phyloP scores from a whole-genome alignment of 2,113 vertebrate species.

The Ariopsis seemanni region DNA sequence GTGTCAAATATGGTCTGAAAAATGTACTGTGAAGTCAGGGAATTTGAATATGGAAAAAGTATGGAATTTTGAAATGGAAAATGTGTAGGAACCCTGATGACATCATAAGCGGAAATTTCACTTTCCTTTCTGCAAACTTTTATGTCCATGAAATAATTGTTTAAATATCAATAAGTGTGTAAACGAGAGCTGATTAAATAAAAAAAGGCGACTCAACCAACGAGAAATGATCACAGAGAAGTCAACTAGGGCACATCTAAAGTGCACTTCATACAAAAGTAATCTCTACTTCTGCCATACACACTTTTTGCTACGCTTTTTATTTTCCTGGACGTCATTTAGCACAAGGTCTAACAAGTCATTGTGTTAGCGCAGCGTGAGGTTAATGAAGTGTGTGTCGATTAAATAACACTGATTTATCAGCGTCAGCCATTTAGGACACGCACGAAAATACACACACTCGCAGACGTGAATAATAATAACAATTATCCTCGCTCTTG shows the following conservation, averaged over 20 bases:
- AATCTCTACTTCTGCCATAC: neutral
- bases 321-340: conserved; percentile 61
- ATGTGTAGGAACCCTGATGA: neutral
- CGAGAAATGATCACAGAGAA: neutral
- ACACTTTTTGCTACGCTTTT: conserved; percentile 47
- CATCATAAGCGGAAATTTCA: neutral
- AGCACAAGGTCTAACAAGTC: conserved; percentile 66
- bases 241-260: neutral
- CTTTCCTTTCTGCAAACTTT: neutral
- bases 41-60: no score
- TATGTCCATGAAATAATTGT: neutral
- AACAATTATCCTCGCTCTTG: conserved; percentile 56
- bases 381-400: conserved; percentile 74
- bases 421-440: conserved; percentile 51
- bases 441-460: conserved; percentile 53
- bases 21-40: no score
- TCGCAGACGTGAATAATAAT: conserved; percentile 53
- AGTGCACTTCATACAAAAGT: neutral
- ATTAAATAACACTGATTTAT: conserved; percentile 65
- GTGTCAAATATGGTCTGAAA: no score
- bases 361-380: conserved; percentile 71
- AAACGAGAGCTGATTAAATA: neutral
- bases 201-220: neutral
- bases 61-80: no score
- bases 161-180: neutral